Evolutionary conservation across 2,113 vertebrate species (phyloP).

Genomic region (Colius striatus): DNA sequence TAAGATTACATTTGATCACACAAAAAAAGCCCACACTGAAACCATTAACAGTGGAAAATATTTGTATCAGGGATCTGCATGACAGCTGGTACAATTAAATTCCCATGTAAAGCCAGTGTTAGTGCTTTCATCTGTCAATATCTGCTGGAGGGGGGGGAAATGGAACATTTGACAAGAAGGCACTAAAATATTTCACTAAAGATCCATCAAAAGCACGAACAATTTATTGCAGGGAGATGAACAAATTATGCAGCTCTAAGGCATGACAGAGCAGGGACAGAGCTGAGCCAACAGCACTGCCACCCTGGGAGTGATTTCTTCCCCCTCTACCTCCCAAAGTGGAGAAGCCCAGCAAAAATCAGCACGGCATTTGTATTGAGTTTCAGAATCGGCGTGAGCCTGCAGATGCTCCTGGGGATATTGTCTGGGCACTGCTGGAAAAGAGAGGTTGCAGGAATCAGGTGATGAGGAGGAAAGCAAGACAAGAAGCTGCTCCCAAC

Average conservation of each 20-base stretch:
- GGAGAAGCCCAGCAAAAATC: not conserved
- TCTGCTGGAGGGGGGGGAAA: not conserved
- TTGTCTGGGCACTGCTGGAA: not conserved
- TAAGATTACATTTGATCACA: constrained; percentile 12
- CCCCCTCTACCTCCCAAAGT: not conserved
- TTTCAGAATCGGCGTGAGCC: not conserved
- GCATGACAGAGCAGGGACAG: not conserved
- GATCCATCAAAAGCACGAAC: not conserved
- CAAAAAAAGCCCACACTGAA: not conserved
- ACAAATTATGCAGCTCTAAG: not conserved
- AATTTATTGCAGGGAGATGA: not conserved
- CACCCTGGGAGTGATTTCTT: not conserved
- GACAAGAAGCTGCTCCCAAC: not conserved
- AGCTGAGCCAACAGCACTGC: rapidly evolving
- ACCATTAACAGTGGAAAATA: constrained; percentile 15
- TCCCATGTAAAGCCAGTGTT: not conserved
- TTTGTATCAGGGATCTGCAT: not conserved
- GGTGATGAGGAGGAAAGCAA: not conserved
- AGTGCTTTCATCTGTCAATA: not conserved
- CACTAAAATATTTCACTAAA: not conserved
- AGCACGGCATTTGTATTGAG: rapidly evolving
- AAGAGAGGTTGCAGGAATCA: not conserved
- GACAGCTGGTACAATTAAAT: constrained; percentile 33
- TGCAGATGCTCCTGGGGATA: not conserved
- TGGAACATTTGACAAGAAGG: not conserved